phyloP scores from a whole-genome alignment of 2,888 invertebrate genomes.

The Harpalus rubripes region DNA sequence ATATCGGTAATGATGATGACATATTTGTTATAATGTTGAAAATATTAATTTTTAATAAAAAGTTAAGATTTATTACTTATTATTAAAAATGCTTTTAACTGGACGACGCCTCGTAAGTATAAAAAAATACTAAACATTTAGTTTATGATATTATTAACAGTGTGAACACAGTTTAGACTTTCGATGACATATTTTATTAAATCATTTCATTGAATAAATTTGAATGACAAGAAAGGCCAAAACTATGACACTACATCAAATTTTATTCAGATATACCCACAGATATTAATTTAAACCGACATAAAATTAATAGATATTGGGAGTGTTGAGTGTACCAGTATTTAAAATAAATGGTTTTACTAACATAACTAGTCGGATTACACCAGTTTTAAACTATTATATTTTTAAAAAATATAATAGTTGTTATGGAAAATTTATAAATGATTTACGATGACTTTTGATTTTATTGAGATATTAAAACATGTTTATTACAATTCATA shows the following conservation, averaged over 20 bases:
- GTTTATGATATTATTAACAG: no score
- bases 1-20: no score
- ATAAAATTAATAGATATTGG: slow-evolving; percentile 51
- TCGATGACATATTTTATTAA: neutral
- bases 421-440: slow-evolving; percentile 17
- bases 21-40: no score
- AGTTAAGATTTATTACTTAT: no score
- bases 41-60: no score
- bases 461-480: slow-evolving; percentile 54
- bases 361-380: slow-evolving; percentile 23
- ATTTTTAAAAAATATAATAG: slow-evolving; percentile 41
- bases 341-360: slow-evolving; percentile 37
- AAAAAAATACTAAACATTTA: no score
- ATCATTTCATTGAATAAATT: neutral
- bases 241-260: slow-evolving; percentile 37
- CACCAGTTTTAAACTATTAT: slow-evolving; percentile 9
- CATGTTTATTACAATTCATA: slow-evolving; percentile 43
- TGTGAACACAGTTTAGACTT: neutral
- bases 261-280: slow-evolving; percentile 22
- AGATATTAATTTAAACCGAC: slow-evolving; percentile 56
- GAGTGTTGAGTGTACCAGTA: neutral
- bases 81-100: no score
- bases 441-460: slow-evolving; percentile 52
- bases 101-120: no score
- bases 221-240: slow-evolving; percentile 45